Conservation (phyloP, 2,888 invertebrate genomes). For the Lithophane ornitopus region DNA sequence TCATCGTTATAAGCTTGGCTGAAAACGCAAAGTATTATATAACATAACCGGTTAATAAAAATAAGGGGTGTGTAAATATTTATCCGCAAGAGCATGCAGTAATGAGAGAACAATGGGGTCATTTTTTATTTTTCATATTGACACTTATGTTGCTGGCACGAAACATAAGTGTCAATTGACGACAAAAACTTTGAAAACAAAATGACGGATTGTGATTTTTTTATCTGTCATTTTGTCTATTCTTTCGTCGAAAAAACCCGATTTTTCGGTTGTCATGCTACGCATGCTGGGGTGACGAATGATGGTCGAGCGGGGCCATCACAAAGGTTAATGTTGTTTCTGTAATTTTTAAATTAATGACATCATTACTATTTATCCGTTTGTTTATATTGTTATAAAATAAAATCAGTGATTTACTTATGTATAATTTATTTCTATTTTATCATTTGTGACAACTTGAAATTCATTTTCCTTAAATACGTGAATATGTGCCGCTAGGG, state of each 20-base stretch:
- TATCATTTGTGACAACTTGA: not conserved
- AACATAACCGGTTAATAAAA: not conserved
- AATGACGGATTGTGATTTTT: too few relatives aligned
- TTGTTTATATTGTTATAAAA: not conserved
- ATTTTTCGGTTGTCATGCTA: too few relatives aligned
- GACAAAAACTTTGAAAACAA: too few relatives aligned
- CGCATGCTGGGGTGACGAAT: too few relatives aligned
- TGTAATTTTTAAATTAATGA: not conserved
- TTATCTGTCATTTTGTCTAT: too few relatives aligned
- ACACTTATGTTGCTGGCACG: too few relatives aligned
- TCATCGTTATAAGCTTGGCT: conserved; percentile 55
- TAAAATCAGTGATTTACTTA: conserved; percentile 9
- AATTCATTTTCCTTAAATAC: conserved; percentile 8
- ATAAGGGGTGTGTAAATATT: not conserved
- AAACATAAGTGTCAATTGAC: too few relatives aligned
- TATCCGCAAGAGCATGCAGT: not conserved
- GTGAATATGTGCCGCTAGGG: conserved; percentile 27
- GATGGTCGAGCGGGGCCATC: too few relatives aligned
- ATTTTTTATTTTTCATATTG: not conserved
- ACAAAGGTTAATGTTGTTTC: not conserved
- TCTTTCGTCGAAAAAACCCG: too few relatives aligned
- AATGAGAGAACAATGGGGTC: not conserved
- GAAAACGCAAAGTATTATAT: conserved; percentile 22
- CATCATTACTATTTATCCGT: not conserved
- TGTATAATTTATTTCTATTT: not conserved